Percentiles rank a stretch among this genome's conserved stretches.
Evolutionary conservation across 2,113 vertebrate genomes (phyloP).

Genomic region (Damaliscus lunatus): DNA sequence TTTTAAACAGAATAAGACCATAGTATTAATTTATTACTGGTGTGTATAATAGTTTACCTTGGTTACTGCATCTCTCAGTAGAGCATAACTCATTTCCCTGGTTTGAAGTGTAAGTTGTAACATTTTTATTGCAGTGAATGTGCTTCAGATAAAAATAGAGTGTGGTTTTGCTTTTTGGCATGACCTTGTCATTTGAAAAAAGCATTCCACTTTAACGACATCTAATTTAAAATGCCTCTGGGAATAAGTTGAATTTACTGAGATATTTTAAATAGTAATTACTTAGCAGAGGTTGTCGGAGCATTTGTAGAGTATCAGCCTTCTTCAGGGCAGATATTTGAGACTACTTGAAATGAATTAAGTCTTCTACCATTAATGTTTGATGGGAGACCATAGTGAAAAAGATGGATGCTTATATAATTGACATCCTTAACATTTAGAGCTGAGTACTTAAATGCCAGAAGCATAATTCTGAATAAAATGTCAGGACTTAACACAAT

Average conservation of each 20-base stretch:
- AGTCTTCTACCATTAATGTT: constrained; percentile 77
- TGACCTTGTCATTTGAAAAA: constrained; percentile 82
- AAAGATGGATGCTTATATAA: constrained; percentile 83
- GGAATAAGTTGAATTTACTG: constrained; percentile 80
- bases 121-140: constrained; percentile 70
- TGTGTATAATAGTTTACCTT: constrained; percentile 73
- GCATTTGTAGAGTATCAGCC: constrained; percentile 65
- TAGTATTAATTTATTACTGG: constrained; percentile 71
- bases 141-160: constrained; percentile 78
- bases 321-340: constrained; percentile 74
- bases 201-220: constrained; percentile 77
- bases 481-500: constrained; percentile 82
- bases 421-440: constrained; percentile 83
- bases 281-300: constrained; percentile 77
- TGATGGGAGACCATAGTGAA: constrained; percentile 79
- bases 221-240: constrained; percentile 80
- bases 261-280: constrained; percentile 82
- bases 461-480: constrained; percentile 80
- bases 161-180: constrained; percentile 73
- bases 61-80: constrained; percentile 65
- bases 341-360: constrained; percentile 78
- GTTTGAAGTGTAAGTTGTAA: constrained; percentile 68
- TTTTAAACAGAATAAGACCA: constrained; percentile 30
- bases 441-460: constrained; percentile 81
- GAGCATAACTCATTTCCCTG: constrained; percentile 63